Base-by-base conservation (phyloP, 1,140 invertebrate genomes). In the Drosophila persimilis region DNA sequence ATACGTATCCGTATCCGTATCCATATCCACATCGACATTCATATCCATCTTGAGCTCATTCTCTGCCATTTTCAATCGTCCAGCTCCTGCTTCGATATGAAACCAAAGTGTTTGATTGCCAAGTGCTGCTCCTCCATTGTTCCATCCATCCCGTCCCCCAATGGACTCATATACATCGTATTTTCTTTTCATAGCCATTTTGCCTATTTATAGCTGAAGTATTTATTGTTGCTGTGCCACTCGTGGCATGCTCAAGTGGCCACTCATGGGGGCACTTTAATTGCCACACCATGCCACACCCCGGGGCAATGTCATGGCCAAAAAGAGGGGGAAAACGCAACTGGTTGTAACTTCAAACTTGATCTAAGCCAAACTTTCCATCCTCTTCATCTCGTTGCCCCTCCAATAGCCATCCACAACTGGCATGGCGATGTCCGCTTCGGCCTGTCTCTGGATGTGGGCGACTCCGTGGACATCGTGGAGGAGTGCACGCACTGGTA, bases 401-500 rank as follows among this genome's bases (percentile, higher is more conserved):
- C n/a, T 31, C 59, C 39, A 29, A 63, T 17, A 98, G 97, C 96
- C 81, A 95, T 98, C 57, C 97, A 97, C 93, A 97, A 97, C 91
- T 98, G 96, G 95, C 94, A 95, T 90, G 96, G 96, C 61, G 95
- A 97, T 91, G 94, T 95, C 20, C 94, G 94, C 53, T 95, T 95
- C 80, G 96, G 96, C 22, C 92, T 98, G 54, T 94, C 95, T 9
- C 92, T 98, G 64, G 96, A 97, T 91, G 97, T 98, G 77, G 97
- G 97, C 67, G 97, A 98, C 86, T 97, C 96, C 9, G 95, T 98
- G 4, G 96, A 98, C 88, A 97, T 98, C 77, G 92, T 97, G 69
- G 97, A 98, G 92, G 96, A 98, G 93, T 97, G 95, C 92, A 93
- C 93, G 91, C 95, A 94, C 35, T 98, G 97, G 97, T 97, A 95